Evolutionary conservation across 2,113 vertebrate genomes (phyloP).

Genomic region (Sceloporus tristichus): DNA sequence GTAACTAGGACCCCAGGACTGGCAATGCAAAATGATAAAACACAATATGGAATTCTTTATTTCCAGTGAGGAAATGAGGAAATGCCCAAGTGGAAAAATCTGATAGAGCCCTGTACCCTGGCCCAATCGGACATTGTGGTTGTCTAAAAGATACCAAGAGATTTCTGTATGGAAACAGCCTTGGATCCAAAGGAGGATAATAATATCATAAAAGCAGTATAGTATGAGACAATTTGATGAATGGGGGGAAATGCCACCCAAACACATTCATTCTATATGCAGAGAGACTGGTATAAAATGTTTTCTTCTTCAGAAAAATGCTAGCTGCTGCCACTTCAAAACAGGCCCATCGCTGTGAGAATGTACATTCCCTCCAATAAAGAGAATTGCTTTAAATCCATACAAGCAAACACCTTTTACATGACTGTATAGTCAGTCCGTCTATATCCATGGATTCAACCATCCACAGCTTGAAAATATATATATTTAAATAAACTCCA

Average conservation of each 20-base stretch:
- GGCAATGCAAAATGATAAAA: conserved; percentile 8
- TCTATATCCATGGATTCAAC: too few relatives aligned
- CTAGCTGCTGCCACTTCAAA: background rate
- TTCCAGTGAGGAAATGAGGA: background rate
- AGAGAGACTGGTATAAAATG: background rate
- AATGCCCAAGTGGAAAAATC: background rate
- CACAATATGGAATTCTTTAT: conserved; percentile 11
- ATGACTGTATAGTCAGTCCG: background rate
- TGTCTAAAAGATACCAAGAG: background rate
- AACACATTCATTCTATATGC: background rate
- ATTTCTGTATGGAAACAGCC: background rate
- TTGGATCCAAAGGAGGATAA: background rate
- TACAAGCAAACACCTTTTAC: too few relatives aligned
- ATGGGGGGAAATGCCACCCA: background rate
- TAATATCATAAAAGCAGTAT: background rate
- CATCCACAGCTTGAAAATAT: too few relatives aligned
- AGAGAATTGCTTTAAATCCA: background rate
- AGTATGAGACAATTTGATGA: background rate
- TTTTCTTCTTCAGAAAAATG: background rate
- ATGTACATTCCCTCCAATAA: background rate
- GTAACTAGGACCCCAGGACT: background rate
- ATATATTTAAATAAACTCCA: too few relatives aligned
- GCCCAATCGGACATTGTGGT: conserved; percentile 1
- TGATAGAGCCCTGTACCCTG: background rate
- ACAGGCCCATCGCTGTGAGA: background rate